A percentile compares a stretch with the other conserved stretches of the same genome.
Conservation (phyloP, 2,113 vertebrate genomes). For the Aspidoscelis tigris region DNA sequence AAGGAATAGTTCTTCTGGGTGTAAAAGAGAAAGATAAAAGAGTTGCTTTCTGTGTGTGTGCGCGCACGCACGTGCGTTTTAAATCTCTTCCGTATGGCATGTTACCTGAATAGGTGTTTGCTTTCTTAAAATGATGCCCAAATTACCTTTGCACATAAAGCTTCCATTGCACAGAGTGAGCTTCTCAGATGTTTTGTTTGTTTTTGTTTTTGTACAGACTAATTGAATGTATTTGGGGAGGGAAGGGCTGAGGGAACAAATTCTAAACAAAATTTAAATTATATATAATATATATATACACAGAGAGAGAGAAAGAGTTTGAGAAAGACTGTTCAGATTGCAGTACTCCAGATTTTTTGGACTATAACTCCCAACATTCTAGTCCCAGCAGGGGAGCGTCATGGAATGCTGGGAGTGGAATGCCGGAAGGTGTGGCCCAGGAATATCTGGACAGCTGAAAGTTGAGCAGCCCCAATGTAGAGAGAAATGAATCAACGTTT, state of each 20-base stretch:
- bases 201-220: slow-evolving; percentile 75
- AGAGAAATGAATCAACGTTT: slow-evolving; percentile 30
- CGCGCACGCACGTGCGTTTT: slow-evolving; percentile 38
- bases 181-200: slow-evolving; percentile 48
- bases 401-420: too few relatives aligned
- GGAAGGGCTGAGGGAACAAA: slow-evolving; percentile 45
- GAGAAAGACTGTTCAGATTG: too few relatives aligned
- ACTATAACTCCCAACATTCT: too few relatives aligned
- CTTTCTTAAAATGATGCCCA: slow-evolving; percentile 55
- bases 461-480: too few relatives aligned
- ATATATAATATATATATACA: not conserved
- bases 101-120: slow-evolving; percentile 17
- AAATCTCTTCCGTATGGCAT: slow-evolving; percentile 26
- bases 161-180: slow-evolving; percentile 82
- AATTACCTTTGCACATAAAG: slow-evolving; percentile 72
- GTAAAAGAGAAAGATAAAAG: slow-evolving; percentile 38
- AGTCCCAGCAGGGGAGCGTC: too few relatives aligned
- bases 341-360: too few relatives aligned
- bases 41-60: slow-evolving; percentile 38
- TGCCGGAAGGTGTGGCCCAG: too few relatives aligned
- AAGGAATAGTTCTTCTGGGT: not conserved
- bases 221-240: slow-evolving; percentile 78
- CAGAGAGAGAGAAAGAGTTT: too few relatives aligned
- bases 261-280: slow-evolving; percentile 54
- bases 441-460: too few relatives aligned